Conservation (phyloP, 2,797 vertebrate genomes). For the Gambelia wislizenii region DNA sequence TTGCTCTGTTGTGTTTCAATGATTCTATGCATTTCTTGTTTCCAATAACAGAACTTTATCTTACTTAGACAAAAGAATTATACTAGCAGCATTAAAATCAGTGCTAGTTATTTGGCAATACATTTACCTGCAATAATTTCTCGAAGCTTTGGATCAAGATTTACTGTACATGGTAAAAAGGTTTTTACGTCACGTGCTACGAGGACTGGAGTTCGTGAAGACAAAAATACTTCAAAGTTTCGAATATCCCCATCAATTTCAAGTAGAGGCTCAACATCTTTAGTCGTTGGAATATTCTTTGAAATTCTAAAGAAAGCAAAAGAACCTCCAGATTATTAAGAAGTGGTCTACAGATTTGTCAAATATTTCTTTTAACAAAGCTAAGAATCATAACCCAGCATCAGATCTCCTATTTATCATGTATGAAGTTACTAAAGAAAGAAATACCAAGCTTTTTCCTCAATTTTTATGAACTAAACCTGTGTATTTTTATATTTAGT, state of each 20-base stretch:
- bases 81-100: background rate
- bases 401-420: background rate
- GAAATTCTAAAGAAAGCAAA: slow-evolving; percentile 84
- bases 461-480: slow-evolving; percentile 19
- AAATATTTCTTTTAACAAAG: background rate
- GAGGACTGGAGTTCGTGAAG: slow-evolving; percentile 93
- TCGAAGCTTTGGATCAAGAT: slow-evolving; percentile 95
- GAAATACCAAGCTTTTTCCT: slow-evolving; percentile 6
- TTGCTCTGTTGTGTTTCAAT: background rate
- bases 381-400: background rate
- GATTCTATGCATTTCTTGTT: background rate
- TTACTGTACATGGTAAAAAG: slow-evolving; percentile 96
- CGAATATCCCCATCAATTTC: slow-evolving; percentile 96
- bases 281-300: slow-evolving; percentile 96
- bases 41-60: background rate
- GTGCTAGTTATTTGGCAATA: slow-evolving; percentile 11
- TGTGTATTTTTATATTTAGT: background rate
- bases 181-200: slow-evolving; percentile 91
- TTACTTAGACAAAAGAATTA: background rate
- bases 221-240: slow-evolving; percentile 97
- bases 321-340: slow-evolving; percentile 23
- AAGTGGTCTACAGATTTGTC: background rate
- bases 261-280: slow-evolving; percentile 96
- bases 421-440: background rate
- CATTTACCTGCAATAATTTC: slow-evolving; percentile 94